Evolutionary conservation across 2,888 invertebrate species (phyloP), one percentile per base, ranked within the genome.

Genomic region (Parthenolecanium corni): DNA sequence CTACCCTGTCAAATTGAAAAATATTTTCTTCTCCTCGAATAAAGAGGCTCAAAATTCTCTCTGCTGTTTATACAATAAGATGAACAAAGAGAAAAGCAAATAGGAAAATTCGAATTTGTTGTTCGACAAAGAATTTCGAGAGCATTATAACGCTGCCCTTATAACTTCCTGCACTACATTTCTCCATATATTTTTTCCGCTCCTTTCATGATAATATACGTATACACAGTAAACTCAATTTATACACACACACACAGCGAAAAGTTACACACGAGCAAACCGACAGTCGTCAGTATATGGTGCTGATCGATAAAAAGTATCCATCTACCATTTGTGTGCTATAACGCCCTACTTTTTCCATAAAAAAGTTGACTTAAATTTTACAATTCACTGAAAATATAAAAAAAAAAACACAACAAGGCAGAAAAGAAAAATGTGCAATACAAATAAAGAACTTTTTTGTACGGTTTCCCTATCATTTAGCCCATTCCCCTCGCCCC

Each of bases 201-300:
- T 4, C n/a, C 4, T 44, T 44, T 6, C 31, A 31, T 31, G 9
- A n/a, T n/a, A n/a, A 44, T 44, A 16, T 44, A 44, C 44, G 44
- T 4, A 14, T 44, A 44, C 18, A 44, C 18, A 31, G n/a, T n/a
- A n/a, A n/a, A n/a, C 9, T 4, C 31, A 31, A 31, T 31, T 9
- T 31, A 9, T 31, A 9, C 23, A 53, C 21, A 53, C n/a, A n/a
- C 18, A 31, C 21, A 40, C 40, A n/a, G 40, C 18, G 21, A 42
- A 44, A 56, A 42, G 42, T 56, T 56, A 56, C 56, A 56, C 56
- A 56, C 54, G 54, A 42, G 42, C 40, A 24, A 46, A 14, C 44
- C 56, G 56, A 56, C 54, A 54, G 46, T 56, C 46, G 56, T 56
- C 56, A 56, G 56, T 56, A n/a, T n/a, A 53, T 46, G 31, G 46